Conservation (phyloP, 2,888 invertebrate genomes). For the Scaeva pyrastri region DNA sequence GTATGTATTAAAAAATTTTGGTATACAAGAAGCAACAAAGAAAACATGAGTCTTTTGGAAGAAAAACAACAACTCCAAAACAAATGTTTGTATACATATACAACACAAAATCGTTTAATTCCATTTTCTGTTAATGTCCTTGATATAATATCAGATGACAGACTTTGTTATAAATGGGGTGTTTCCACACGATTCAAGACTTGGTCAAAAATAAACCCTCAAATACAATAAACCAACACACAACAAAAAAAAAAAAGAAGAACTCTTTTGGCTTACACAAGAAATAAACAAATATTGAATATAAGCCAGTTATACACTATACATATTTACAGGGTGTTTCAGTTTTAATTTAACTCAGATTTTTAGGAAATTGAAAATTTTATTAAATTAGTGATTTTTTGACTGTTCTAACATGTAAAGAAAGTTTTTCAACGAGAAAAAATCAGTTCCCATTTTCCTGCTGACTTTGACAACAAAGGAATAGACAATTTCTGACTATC, state of each 20-base stretch:
- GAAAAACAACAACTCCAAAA: constrained; percentile 12
- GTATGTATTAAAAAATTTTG: too few relatives aligned
- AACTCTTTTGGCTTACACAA: constrained; percentile 15
- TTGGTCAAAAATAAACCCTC: constrained; percentile 48
- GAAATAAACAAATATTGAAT: constrained; percentile 38
- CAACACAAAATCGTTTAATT: constrained; percentile 66
- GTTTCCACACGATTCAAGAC: constrained; percentile 66
- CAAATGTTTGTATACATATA: background rate
- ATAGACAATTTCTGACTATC: too few relatives aligned
- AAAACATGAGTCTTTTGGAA: constrained; percentile 27
- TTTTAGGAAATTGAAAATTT: background rate
- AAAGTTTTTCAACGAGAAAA: too few relatives aligned
- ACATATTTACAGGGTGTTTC: background rate
- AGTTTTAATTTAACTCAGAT: background rate
- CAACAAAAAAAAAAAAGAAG: background rate
- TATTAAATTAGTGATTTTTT: too few relatives aligned
- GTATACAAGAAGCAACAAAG: background rate
- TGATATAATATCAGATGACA: constrained; percentile 73
- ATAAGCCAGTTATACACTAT: background rate
- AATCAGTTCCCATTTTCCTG: too few relatives aligned
- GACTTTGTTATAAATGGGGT: constrained; percentile 70
- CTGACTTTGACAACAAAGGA: too few relatives aligned
- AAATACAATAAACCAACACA: background rate
- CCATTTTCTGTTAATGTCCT: constrained; percentile 70
- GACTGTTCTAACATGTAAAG: too few relatives aligned